Evolutionary conservation across 2,113 vertebrate genomes (phyloP), one percentile per base, ranked within the genome.

Genomic region (Buteo buteo): DNA sequence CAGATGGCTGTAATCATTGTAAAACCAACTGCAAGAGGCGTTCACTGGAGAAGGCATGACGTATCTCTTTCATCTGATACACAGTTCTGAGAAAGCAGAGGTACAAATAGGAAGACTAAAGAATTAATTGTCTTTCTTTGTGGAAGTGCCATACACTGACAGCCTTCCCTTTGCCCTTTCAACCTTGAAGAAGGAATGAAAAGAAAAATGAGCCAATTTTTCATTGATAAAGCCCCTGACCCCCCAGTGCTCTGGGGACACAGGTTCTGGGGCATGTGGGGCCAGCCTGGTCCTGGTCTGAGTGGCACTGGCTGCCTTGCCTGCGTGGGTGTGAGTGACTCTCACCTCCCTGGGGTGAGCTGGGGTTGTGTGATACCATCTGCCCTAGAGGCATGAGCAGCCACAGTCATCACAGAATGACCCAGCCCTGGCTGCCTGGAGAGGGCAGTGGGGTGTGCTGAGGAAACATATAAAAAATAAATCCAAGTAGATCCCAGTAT

Each of bases 251-350:
- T 67, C 26, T 47, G 32, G 14, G 7, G 15, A 21, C 18, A 58
- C 25, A 64, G 20, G 5, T 0, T 42, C 42, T 64, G 50, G 11
- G 22, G 7, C 11, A 20, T 16, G 12, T 58, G 25, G 10, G 10
- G 2, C 24, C 20, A 47, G 18, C 8, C 64, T 66, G 24, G 45
- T 66, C 19, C 29, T 86, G 32, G 10, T 71, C 45, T 1, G 0
- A 14, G 47, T 69, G 36, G 22, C 1, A 0, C 8, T 64, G 65
- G 7, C 2, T 2, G 2, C 16, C 15, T 26, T 74, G 54, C 32
- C n/a, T 67, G 38, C 22, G 20, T 44, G 52, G 7, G 7, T 36
- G 3, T 82, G 36, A 91, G 36, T 47, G 69, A 21, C 40, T 82
- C 17, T 34, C 14, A 25, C 6, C 9, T 44, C 7, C 50, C 57